These are phyloP conservation scores for Mormoops blainvillei DNA, from an alignment of 2,113 vertebrate species.

Conservation along the genomic window DNA sequence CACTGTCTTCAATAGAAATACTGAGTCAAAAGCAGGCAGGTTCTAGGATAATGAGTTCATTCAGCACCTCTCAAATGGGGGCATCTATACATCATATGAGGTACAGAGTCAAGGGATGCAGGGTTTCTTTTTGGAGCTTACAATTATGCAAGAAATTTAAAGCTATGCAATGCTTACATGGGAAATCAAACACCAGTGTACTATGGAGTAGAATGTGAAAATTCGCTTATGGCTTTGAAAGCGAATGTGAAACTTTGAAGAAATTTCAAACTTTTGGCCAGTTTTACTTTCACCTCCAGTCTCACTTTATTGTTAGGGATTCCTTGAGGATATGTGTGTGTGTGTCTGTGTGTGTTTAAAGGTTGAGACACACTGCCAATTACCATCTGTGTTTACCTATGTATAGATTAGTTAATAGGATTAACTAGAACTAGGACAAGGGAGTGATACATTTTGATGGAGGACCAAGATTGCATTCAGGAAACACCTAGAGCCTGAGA, in stretches of 20 bases:
- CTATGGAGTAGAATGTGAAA: constrained; percentile 10
- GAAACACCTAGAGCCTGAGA: neutral
- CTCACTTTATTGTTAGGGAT: neutral
- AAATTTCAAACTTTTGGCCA: neutral
- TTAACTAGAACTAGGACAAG: neutral
- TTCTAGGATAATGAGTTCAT: neutral
- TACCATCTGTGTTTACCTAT: constrained; percentile 19
- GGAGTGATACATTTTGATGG: neutral
- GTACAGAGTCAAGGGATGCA: neutral
- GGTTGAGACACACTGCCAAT: neutral
- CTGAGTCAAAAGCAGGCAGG: neutral
- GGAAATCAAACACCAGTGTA: neutral
- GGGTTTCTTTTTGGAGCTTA: neutral
- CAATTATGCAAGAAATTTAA: neutral
- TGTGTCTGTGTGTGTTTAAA: neutral
- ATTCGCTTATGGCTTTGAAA: constrained; percentile 21
- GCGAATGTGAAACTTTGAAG: neutral
- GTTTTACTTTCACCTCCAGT: neutral
- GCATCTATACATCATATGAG: neutral
- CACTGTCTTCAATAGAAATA: neutral
- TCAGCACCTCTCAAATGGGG: neutral
- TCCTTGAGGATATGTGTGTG: neutral
- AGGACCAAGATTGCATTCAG: neutral
- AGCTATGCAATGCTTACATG: neutral
- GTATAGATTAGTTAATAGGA: neutral